Conservation (phyloP, 2,888 invertebrate genomes). For the Allacma fusca region DNA sequence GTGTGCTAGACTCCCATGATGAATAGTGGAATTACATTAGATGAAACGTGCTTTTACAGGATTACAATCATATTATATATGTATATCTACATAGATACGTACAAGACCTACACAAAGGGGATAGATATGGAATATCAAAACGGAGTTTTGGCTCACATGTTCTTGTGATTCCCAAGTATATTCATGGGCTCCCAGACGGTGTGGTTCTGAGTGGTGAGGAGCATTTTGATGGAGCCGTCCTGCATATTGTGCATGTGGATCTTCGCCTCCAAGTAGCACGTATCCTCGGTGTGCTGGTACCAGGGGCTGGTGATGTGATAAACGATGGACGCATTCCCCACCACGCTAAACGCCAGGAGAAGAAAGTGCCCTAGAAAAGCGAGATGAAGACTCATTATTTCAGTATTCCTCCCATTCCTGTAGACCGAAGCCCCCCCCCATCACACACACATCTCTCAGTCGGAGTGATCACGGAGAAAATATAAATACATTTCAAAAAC, state of each 20-base stretch:
- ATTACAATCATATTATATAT: too few relatives aligned
- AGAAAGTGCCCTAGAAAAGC: conserved; percentile 76
- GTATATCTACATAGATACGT: too few relatives aligned
- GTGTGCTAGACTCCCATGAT: too few relatives aligned
- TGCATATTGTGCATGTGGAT: conserved; percentile 67
- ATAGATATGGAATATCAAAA: too few relatives aligned
- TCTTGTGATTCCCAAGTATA: conserved; percentile 64
- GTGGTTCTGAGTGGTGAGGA: conserved; percentile 65
- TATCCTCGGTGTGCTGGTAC: conserved; percentile 64
- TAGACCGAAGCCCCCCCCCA: too few relatives aligned
- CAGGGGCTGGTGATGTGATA: conserved; percentile 64
- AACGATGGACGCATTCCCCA: conserved; percentile 51
- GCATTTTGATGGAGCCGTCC: conserved; percentile 65
- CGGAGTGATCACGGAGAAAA: background rate
- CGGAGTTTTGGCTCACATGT: too few relatives aligned
- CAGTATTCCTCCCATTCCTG: background rate
- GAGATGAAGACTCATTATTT: background rate
- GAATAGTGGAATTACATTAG: too few relatives aligned
- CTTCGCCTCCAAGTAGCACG: conserved; percentile 65
- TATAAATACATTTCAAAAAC: conserved; percentile 1
- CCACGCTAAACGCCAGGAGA: conserved; percentile 65
- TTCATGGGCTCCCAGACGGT: conserved; percentile 65
- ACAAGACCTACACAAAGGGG: too few relatives aligned
- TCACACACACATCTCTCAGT: background rate
- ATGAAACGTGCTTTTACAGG: too few relatives aligned